Conservation (phyloP, 2,888 invertebrate species). For the Ptilodon capucinus region DNA sequence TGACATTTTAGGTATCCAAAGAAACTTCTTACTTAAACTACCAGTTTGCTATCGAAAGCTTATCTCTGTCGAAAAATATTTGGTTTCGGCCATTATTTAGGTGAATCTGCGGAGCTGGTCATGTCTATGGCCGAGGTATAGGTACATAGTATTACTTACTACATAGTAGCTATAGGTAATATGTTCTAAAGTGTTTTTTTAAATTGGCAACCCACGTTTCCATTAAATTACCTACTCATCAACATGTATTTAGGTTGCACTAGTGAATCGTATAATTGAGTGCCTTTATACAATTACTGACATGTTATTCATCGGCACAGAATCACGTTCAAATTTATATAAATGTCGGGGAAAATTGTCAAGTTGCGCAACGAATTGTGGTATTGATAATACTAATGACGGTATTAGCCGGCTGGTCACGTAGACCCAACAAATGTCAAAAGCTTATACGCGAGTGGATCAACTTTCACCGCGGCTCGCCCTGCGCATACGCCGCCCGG, state of each 20-base stretch:
- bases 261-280: background rate
- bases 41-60: too few relatives aligned
- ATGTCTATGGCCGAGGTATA: too few relatives aligned
- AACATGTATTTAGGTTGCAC: background rate
- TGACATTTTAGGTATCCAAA: too few relatives aligned
- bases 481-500: background rate
- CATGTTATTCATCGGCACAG: background rate
- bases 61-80: too few relatives aligned
- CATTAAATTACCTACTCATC: background rate
- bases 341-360: conserved; percentile 18
- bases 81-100: too few relatives aligned
- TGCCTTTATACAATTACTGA: background rate
- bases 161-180: too few relatives aligned
- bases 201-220: too few relatives aligned
- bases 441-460: conserved; percentile 38
- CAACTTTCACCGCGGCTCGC: conserved; percentile 66
- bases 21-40: too few relatives aligned
- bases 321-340: conserved; percentile 7
- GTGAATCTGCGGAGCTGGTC: too few relatives aligned
- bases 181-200: too few relatives aligned
- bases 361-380: conserved; percentile 20
- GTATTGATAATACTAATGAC: conserved; percentile 31
- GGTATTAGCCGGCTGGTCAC: conserved; percentile 42
- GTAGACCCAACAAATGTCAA: conserved; percentile 54
- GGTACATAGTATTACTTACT: too few relatives aligned